Evolutionary conservation across 2,888 invertebrate genomes (phyloP), one percentile per base, ranked within the genome.

Genomic region (Dinocampus coccinellae): DNA sequence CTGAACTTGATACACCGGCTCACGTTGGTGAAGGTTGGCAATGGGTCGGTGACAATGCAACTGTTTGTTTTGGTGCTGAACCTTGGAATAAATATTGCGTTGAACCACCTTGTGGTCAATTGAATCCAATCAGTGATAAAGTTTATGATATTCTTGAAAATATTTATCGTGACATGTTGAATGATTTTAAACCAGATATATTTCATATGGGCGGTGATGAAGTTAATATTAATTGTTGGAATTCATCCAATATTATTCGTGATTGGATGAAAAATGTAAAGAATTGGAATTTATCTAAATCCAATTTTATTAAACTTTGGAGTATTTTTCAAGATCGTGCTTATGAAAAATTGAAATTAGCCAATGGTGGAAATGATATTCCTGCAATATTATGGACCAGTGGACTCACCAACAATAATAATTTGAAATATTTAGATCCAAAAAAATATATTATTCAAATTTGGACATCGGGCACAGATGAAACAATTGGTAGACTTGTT

Each of bases 171-270:
- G 95, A 95, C 78, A 94, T 95, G 93, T 88, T 93, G 20, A 89
- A 91, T 0, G 90, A 91, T 61, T 94, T 94, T 84, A 83, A 91
- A 0, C 92, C 93, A 0, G 95, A 95, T 82, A 89, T 95, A 1
- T 95, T 95, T 88, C 96, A 96, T 85, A 95, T 95, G 95, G 96
- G 96, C 1, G 96, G 95, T 0, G 95, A 96, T 82, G 95, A 96
- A 85, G 95, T 92, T 0, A 90, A 82, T 70, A 36, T 91, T 39
- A 86, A 88, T 3, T 96, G 96, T 84, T 96, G 96, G 96, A 94
- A 94, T 81, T 90, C 92, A 0, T 93, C 93, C 0, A 84, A 88
- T 2, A 89, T 89, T 65, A 93, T 96, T 68, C 91, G 90, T 69
- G 87, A 90, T 26, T 94, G 93, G 91, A 94, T 95, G 93, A 58